Conservation (phyloP, 2,888 invertebrate genomes). For the Lumbricus terrestris region DNA sequence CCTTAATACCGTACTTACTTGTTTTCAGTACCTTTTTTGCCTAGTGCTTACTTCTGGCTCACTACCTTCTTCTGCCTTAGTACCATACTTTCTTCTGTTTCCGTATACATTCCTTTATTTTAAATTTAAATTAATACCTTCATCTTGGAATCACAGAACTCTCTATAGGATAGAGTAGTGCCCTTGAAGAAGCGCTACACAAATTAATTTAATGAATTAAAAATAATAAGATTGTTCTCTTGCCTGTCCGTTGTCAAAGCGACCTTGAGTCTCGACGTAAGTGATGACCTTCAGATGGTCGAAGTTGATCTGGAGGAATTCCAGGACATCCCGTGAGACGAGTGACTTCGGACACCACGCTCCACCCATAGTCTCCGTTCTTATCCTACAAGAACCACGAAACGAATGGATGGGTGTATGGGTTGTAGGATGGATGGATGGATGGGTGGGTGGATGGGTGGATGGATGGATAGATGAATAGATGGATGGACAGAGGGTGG, state of each 20-base stretch:
- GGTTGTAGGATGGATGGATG: neutral
- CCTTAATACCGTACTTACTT: too few relatives aligned
- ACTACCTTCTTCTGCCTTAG: too few relatives aligned
- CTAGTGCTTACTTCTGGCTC: too few relatives aligned
- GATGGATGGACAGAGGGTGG: neutral
- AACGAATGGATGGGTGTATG: neutral
- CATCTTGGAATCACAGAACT: too few relatives aligned
- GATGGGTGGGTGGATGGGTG: neutral
- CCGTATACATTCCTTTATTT: too few relatives aligned
- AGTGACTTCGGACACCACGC: constrained; percentile 3
- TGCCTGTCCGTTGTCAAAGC: neutral
- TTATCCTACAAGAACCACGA: neutral
- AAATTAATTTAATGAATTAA: too few relatives aligned
- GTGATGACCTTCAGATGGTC: neutral
- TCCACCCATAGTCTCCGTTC: neutral
- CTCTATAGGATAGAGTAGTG: too few relatives aligned
- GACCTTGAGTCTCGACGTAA: neutral
- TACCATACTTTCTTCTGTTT: too few relatives aligned
- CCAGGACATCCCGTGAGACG: neutral
- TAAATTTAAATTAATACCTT: too few relatives aligned
- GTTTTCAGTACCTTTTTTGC: too few relatives aligned
- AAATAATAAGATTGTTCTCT: neutral
- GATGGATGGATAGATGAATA: neutral
- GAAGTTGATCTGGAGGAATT: constrained; percentile 3
- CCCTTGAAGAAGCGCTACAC: too few relatives aligned